Conservation (phyloP, 2,797 vertebrate genomes). For the Meriones psammophilus region DNA sequence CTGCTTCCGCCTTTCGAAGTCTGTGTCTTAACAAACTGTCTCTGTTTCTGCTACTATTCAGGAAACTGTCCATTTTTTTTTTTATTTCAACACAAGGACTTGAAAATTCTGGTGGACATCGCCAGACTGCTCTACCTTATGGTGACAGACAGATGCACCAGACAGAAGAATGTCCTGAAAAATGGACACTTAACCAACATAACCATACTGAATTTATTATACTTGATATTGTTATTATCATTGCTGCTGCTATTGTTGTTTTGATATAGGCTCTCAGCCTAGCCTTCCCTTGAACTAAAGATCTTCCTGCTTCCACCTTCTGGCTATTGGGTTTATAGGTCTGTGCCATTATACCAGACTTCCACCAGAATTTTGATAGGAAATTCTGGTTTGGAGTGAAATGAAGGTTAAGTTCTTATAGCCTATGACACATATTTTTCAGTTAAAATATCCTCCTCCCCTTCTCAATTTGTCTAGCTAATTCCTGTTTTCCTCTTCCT, state of each 20-base stretch:
- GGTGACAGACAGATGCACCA: neutral
- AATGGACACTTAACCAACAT: neutral
- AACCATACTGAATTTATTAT: neutral
- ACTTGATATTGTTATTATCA: neutral
- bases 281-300: neutral
- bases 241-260: neutral
- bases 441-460: neutral
- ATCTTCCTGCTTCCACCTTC: neutral
- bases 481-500: neutral
- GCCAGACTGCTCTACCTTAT: neutral
- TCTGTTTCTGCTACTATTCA: neutral
- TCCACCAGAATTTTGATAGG: neutral
- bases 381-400: neutral
- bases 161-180: neutral
- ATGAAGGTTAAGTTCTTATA: neutral
- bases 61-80: no score
- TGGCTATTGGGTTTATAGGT: neutral
- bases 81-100: neutral
- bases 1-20: neutral
- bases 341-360: neutral
- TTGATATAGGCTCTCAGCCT: neutral
- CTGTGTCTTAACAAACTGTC: neutral
- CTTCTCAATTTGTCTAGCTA: neutral
- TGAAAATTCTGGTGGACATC: neutral
- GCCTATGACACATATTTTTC: neutral